Evolutionary conservation across 2,113 vertebrate species (phyloP).

Genomic region (Leucoraja erinaceus): DNA sequence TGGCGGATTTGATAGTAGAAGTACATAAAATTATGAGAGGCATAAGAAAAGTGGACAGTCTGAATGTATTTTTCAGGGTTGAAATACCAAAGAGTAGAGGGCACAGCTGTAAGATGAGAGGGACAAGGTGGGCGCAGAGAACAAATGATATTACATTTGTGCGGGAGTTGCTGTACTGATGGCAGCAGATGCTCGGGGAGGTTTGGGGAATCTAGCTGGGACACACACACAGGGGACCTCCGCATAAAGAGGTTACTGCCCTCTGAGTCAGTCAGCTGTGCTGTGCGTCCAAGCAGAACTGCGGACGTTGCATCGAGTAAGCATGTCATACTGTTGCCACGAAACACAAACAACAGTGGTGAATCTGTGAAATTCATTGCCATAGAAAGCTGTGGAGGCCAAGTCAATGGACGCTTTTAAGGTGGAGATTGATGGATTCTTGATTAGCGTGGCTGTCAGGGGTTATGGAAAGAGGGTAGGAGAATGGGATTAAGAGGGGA

Average conservation of each 20-base stretch:
- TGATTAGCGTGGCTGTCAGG: too few relatives aligned
- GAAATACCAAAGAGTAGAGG: too few relatives aligned
- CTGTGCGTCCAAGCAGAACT: background rate
- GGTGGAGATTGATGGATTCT: too few relatives aligned
- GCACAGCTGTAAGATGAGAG: too few relatives aligned
- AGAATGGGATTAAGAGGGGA: too few relatives aligned
- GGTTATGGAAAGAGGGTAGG: too few relatives aligned
- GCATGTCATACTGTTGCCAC: background rate
- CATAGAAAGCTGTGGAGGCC: background rate
- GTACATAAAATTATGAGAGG: too few relatives aligned
- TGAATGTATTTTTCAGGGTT: too few relatives aligned
- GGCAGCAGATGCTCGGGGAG: background rate
- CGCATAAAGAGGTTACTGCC: background rate
- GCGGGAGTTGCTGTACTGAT: background rate
- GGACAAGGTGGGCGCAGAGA: too few relatives aligned
- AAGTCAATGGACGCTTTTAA: too few relatives aligned
- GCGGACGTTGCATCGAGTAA: background rate
- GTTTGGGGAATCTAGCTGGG: background rate
- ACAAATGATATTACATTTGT: background rate
- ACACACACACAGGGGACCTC: background rate
- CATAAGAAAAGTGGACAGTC: too few relatives aligned
- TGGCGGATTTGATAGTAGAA: too few relatives aligned
- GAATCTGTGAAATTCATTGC: background rate
- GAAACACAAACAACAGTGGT: background rate
- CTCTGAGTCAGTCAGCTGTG: background rate